Conservation (phyloP, 2,113 vertebrate genomes). For the Turdus rufiventris region DNA sequence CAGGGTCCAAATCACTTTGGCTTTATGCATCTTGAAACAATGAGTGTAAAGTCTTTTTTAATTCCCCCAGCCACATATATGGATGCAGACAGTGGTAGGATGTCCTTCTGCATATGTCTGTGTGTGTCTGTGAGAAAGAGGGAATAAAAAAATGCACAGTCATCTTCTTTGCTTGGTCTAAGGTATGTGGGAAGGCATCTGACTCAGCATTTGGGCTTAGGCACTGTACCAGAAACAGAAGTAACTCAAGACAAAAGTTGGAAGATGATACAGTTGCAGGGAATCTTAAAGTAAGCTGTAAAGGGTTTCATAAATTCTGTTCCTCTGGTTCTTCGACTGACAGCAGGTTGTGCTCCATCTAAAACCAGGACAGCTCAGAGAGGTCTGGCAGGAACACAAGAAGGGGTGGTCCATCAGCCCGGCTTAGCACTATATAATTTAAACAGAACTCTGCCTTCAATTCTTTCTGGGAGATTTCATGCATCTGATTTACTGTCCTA, state of each 20-base stretch:
- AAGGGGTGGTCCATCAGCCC: not conserved
- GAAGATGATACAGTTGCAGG: not conserved
- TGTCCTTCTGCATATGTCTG: not conserved
- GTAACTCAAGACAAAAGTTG: not conserved
- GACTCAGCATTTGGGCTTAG: not conserved
- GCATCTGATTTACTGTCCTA: constrained; percentile 58
- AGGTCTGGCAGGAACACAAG: constrained; percentile 1
- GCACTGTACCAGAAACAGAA: not conserved
- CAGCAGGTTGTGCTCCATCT: not conserved
- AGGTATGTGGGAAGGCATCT: not conserved
- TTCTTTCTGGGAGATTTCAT: constrained; percentile 25
- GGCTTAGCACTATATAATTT: constrained; percentile 13
- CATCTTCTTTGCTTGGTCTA: not conserved
- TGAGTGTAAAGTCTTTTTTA: not conserved
- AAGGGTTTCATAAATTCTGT: not conserved
- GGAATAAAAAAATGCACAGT: not conserved
- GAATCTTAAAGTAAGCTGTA: not conserved
- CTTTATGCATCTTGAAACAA: not conserved
- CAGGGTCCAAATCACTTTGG: not conserved
- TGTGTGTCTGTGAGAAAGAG: not conserved
- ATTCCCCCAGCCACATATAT: not conserved
- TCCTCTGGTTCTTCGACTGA: not conserved
- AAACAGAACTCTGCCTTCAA: constrained; percentile 9
- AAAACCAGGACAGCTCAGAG: not conserved
- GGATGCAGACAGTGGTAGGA: not conserved